Evolutionary conservation across 2,797 vertebrate genomes (phyloP).

Genomic region (Sylvilagus floridanus): DNA sequence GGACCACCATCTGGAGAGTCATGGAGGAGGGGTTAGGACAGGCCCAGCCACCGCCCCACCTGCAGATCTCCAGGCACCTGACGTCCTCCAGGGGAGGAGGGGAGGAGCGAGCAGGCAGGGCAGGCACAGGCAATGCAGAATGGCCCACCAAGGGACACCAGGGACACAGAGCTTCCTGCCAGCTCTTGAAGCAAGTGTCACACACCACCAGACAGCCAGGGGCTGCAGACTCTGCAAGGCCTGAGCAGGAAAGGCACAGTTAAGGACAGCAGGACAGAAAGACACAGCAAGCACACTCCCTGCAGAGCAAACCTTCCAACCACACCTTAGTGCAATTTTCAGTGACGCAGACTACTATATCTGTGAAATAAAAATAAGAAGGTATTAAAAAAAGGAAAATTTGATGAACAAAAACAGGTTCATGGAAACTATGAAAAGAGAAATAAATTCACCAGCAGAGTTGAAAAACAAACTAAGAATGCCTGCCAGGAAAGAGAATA

Average conservation of each 20-base stretch:
- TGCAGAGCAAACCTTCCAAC: background rate
- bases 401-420: constrained; percentile 15
- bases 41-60: background rate
- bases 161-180: no score
- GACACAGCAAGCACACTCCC: background rate
- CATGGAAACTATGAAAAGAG: constrained; percentile 14
- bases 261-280: background rate
- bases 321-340: background rate
- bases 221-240: background rate
- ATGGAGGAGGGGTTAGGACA: background rate
- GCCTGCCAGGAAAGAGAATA: background rate
- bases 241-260: background rate
- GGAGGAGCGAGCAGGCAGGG: background rate
- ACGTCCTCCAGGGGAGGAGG: background rate
- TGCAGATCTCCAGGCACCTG: background rate
- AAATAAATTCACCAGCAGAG: background rate
- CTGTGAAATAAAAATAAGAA: background rate
- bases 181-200: background rate
- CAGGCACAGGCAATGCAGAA: background rate
- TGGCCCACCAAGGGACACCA: no score
- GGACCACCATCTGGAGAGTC: background rate
- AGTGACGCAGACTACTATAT: fast-evolving
- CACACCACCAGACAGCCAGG: background rate
- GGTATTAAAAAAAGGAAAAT: background rate
- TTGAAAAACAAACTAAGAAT: constrained; percentile 25